Conservation (phyloP, 2,797 vertebrate genomes). For the Sylvia borin region DNA sequence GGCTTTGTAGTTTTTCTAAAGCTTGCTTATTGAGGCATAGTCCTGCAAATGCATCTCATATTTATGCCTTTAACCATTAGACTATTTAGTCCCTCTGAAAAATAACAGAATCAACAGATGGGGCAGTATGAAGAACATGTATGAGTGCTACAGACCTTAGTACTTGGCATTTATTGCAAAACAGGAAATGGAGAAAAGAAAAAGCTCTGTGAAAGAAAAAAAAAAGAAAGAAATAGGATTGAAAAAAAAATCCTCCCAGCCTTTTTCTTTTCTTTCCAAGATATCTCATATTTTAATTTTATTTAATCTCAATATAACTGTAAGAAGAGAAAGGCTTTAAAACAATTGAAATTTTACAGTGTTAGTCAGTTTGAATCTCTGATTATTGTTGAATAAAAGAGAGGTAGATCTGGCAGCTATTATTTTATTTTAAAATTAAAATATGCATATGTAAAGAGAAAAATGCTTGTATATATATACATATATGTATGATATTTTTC, state of each 20-base stretch:
- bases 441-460: neutral
- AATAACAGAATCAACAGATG: neutral
- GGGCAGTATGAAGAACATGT: rapidly evolving
- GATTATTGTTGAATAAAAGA: neutral
- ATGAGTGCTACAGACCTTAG: neutral
- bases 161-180: neutral
- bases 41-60: neutral
- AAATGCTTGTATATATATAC: neutral
- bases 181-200: neutral
- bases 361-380: neutral
- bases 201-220: neutral
- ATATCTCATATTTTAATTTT: neutral
- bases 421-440: neutral
- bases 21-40: neutral
- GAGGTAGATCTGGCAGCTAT: neutral
- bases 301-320: neutral
- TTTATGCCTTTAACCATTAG: neutral
- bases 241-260: neutral
- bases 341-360: neutral
- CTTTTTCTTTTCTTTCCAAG: neutral
- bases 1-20: neutral
- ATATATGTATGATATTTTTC: neutral
- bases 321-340: neutral
- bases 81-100: neutral
- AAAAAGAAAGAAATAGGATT: neutral